Base-by-base conservation (phyloP, 2,113 vertebrate species). In the Phainopepla nitens region DNA sequence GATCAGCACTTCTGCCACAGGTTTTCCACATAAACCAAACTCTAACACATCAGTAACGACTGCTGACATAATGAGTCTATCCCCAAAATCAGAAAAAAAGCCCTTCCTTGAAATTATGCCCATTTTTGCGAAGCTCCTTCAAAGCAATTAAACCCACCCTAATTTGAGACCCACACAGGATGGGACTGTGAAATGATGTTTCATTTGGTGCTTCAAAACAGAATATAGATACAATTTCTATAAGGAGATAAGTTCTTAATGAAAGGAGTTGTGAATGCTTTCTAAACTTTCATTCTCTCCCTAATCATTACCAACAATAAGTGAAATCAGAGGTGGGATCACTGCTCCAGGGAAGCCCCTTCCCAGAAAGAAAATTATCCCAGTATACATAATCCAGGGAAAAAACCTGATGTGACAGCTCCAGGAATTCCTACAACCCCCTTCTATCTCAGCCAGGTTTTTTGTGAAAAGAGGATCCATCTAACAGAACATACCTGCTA, bases 341-440 rank as follows among this genome's bases (percentile, higher is more conserved):
- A 42, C 62, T 39, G 58, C 79, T 94, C 18, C 78, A 72, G 57
- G 47, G 78, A 78, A 91, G 53, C 39, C 70, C 81, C 82, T 36
- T 21, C 35, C 60, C 50, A 39, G 50, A 57, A 54, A 47, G 36
- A 56, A 82, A 71, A 60, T 42, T 4, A 89, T 51, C 79, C 44
- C 60, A 39, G 47, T 4, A 24, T 1, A 8, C 0, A 3, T 3
- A 4, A 35, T 27, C 7, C 80, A 83, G 47, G 70, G 28, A 39
- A 75, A 75, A 90, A 90, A 5, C 62, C 75, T 35, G 82, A 14
- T 0, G 12, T 61, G 79, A 44, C 62, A 36, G 4, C 29, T 69
- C 29, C 91, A 91, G 68, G 39, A 93, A 47, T 0, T 17, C 60
- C 35, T 33, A 5, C 60, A 62, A 3, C 4, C 25, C 73, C 33